Evolutionary conservation across 2,888 invertebrate species (phyloP).

Genomic region (Bombylius discolor): DNA sequence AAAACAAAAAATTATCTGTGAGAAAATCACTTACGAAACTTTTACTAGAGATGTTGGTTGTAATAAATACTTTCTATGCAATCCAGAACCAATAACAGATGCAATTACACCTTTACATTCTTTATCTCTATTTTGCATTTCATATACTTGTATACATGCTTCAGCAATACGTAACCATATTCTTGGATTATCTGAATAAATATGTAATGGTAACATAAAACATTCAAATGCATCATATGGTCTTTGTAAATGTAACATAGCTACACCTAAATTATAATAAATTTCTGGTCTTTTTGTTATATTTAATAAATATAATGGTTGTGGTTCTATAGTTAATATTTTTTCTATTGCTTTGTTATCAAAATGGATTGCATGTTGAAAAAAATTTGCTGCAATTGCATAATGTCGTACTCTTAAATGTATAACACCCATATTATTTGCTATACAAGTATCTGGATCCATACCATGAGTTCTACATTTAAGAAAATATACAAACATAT

Average conservation of each 20-base stretch:
- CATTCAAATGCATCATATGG: slow-evolving; percentile 82
- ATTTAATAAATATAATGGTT: slow-evolving; percentile 28
- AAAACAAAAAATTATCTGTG: background rate
- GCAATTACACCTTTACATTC: slow-evolving; percentile 13
- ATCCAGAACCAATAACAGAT: slow-evolving; percentile 20
- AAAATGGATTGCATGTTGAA: slow-evolving; percentile 34
- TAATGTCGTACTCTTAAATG: slow-evolving; percentile 36
- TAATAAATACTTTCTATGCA: slow-evolving; percentile 19
- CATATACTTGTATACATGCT: slow-evolving; percentile 64
- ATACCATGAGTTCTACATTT: slow-evolving; percentile 21
- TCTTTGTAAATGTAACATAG: slow-evolving; percentile 67
- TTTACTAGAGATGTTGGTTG: slow-evolving; percentile 18
- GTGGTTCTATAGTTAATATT: slow-evolving; percentile 21
- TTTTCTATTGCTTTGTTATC: slow-evolving; percentile 28
- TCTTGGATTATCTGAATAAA: slow-evolving; percentile 75
- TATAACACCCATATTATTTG: slow-evolving; percentile 38
- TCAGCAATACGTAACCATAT: slow-evolving; percentile 90
- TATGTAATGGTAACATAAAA: slow-evolving; percentile 70
- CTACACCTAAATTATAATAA: slow-evolving; percentile 42
- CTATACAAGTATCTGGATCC: slow-evolving; percentile 31
- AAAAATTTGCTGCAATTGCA: slow-evolving; percentile 35
- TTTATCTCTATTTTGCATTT: slow-evolving; percentile 18
- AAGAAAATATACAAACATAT: background rate
- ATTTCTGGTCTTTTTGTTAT: slow-evolving; percentile 31
- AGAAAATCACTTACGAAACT: slow-evolving; percentile 20